phyloP scores from a whole-genome alignment of 2,888 invertebrate species.

The Tanytarsus gracilentus region DNA sequence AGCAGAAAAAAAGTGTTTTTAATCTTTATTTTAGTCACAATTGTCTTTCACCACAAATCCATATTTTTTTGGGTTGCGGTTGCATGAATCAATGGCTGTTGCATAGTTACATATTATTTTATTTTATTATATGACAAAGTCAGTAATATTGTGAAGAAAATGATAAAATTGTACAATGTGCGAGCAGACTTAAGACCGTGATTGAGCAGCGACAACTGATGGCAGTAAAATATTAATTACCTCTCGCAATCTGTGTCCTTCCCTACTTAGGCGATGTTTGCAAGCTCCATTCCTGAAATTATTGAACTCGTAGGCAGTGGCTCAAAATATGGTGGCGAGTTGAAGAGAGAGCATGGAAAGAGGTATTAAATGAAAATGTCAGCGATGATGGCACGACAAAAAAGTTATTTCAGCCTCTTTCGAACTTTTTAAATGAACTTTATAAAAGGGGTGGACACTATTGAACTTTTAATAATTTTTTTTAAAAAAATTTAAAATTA shows the following conservation, averaged over 20 bases:
- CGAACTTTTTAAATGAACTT: neutral
- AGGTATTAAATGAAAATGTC: conserved; percentile 58
- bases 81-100: conserved; percentile 19
- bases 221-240: neutral
- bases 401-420: conserved; percentile 19
- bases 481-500: too few relatives aligned
- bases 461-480: neutral
- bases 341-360: conserved; percentile 99
- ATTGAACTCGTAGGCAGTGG: conserved; percentile 99
- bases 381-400: neutral
- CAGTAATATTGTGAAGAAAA: conserved; percentile 20
- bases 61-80: conserved; percentile 15
- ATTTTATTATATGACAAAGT: neutral
- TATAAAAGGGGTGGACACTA: too few relatives aligned
- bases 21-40: too few relatives aligned
- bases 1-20: too few relatives aligned
- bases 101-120: conserved; percentile 1
- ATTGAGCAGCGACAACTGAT: neutral
- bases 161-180: conserved; percentile 30
- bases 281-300: conserved; percentile 99
- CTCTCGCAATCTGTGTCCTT: neutral
- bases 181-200: neutral
- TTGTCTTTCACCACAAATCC: too few relatives aligned
- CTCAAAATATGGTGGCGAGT: conserved; percentile 98
- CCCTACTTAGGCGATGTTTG: conserved; percentile 93